These are phyloP conservation scores for Entelurus aequoreus DNA, from an alignment of 2,113 vertebrate species.

Conservation along the genomic window DNA sequence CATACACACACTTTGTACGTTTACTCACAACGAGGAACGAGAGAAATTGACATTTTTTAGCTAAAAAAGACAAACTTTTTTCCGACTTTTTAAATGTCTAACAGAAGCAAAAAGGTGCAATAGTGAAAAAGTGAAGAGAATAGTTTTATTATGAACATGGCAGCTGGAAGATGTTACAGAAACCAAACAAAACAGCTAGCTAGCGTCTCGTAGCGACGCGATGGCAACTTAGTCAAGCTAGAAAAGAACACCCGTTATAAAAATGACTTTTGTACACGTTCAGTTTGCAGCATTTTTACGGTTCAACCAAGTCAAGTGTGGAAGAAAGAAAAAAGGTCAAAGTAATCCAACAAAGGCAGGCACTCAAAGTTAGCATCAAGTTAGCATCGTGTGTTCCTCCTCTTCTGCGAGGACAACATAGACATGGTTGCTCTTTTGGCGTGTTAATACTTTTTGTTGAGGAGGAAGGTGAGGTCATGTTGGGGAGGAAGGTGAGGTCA, in stretches of 20 bases:
- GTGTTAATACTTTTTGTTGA: no score
- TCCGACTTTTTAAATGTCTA: no score
- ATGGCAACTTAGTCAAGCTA: slow-evolving; percentile 97
- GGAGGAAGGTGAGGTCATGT: no score
- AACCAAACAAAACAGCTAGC: slow-evolving; percentile 73
- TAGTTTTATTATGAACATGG: slow-evolving; percentile 99
- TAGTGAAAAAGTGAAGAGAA: slow-evolving; percentile 91
- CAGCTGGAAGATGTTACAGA: slow-evolving; percentile 99
- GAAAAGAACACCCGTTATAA: slow-evolving; percentile 95
- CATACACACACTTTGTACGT: no score
- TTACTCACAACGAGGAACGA: no score
- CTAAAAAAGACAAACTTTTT: no score
- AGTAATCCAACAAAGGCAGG: slow-evolving; percentile 80
- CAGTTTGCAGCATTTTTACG: slow-evolving; percentile 98
- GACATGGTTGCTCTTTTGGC: slow-evolving; percentile 92
- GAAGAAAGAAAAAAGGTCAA: slow-evolving; percentile 66
- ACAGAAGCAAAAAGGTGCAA: no score
- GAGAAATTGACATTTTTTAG: no score
- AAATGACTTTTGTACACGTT: slow-evolving; percentile 99
- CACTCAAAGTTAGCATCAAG: slow-evolving; percentile 97
- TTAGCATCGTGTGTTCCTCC: slow-evolving; percentile 77
- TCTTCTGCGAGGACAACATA: slow-evolving; percentile 65
- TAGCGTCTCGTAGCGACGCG: slow-evolving; percentile 55
- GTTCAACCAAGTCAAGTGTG: slow-evolving; percentile 83
- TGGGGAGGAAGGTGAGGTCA: no score